A percentile compares a stretch with the other conserved stretches of the same genome.
phyloP scores from a whole-genome alignment of 2,797 vertebrate species.

The Labeo calbasu region DNA sequence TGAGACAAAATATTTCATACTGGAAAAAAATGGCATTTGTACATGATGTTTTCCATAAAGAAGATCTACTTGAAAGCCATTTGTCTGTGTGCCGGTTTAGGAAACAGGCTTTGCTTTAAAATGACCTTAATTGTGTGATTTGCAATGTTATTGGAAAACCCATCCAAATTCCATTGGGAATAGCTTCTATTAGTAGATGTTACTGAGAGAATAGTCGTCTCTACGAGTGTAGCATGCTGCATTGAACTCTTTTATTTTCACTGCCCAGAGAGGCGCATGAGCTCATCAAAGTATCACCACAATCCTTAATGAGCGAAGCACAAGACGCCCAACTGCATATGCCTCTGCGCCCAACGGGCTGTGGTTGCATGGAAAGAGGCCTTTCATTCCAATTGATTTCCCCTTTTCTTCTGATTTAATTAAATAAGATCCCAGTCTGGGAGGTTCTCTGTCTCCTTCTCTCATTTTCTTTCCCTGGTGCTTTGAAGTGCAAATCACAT shows the following conservation, averaged over 20 bases:
- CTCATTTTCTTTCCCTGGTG: conserved; percentile 38
- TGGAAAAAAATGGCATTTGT: not conserved
- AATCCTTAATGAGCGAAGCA: conserved; percentile 58
- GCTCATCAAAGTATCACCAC: conserved; percentile 66
- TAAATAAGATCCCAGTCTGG: conserved; percentile 73
- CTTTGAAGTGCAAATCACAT: conserved; percentile 81
- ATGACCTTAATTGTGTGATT: not conserved
- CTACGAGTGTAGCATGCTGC: conserved; percentile 26
- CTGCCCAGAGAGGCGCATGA: conserved; percentile 49
- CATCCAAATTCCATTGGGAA: not conserved
- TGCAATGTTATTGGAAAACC: not conserved
- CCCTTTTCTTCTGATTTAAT: conserved; percentile 73
- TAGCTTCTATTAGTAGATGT: not conserved
- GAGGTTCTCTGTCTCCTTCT: conserved; percentile 51
- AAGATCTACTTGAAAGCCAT: not conserved
- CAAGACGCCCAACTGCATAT: conserved; percentile 53
- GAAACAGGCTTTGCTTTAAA: not conserved
- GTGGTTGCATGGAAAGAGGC: conserved; percentile 62
- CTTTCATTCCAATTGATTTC: conserved; percentile 70
- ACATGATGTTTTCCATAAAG: not conserved
- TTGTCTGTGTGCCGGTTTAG: not conserved
- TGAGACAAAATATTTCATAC: no score
- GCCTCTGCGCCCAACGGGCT: conserved; percentile 54
- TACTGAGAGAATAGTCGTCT: conserved; percentile 3
- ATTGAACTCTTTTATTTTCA: conserved; percentile 52